Evolutionary conservation across 2,113 vertebrate species (phyloP), one percentile per base, ranked within the genome.

Genomic region (Micromys minutus): DNA sequence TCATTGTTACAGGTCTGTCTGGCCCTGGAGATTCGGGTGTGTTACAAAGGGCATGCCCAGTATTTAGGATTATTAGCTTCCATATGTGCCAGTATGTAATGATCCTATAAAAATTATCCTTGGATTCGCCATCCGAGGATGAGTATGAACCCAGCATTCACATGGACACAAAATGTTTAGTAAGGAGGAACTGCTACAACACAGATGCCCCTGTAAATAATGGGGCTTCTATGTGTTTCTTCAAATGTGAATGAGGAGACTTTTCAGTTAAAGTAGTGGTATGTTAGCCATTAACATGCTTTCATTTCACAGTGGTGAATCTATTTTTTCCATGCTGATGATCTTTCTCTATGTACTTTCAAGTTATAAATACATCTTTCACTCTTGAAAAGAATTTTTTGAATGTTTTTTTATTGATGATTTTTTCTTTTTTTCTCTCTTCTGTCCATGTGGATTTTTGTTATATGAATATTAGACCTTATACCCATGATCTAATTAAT

Each of bases 61-160:
- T 97, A 94, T 86, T 63, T 71, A 96, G 95, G 95, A 96, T 96
- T 95, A 96, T 21, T 95, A 90, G 76, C 47, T 86, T 89, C 93
- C 97, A 98, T 97, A 97, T 91, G 55, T 96, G 36, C 96, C 94
- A 96, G 96, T 79, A 74, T 81, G 50, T 90, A 83, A 93, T 92
- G 50, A 55, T 79, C 42, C 12, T 36, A 36, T n/a, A 55, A 36
- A 36, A 52, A 80, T 21, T 55, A 36, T 57, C 34, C 52, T 75
- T 57, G 34, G 52, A 55, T 57, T n/a, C 50, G 19, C 15, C 6
- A 17, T 57, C 52, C 1, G 3, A 80, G 34, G 50, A 57, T 80
- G 52, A 55, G 52, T 57, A 52, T 80, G 34, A 57, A n/a, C 34
- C 34, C 19, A 63, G 36, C 11, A 52, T 92, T n/a, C 26, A 67